Evolutionary conservation across 2,888 invertebrate species (phyloP).

Genomic region (Epinotia bilunana): DNA sequence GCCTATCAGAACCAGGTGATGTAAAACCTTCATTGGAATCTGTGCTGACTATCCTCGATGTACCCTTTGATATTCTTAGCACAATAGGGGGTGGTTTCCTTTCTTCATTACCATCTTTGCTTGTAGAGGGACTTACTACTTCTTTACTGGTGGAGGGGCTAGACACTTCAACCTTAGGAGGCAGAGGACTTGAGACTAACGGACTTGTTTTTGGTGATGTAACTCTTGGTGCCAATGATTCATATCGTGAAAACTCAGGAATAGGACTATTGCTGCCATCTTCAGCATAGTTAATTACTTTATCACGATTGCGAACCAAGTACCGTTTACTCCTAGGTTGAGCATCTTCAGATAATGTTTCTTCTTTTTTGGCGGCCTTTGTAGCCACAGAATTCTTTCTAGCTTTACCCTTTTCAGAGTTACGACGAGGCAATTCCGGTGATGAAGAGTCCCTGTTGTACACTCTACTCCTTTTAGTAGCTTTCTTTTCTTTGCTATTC

Average conservation of each 20-base stretch:
- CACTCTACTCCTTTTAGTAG: conserved; percentile 67
- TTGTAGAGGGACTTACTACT: conserved; percentile 76
- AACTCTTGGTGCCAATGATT: conserved; percentile 67
- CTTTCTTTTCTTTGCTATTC: conserved; percentile 73
- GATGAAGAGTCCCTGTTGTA: conserved; percentile 80
- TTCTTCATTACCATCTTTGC: conserved; percentile 78
- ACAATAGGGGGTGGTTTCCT: conserved; percentile 92
- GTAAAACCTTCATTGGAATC: conserved; percentile 86
- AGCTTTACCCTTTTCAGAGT: conserved; percentile 74
- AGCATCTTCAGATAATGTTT: conserved; percentile 66
- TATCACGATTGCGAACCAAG: conserved; percentile 83
- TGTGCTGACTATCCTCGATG: conserved; percentile 86
- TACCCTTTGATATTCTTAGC: conserved; percentile 92
- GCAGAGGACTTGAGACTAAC: conserved; percentile 69
- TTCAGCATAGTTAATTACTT: conserved; percentile 87
- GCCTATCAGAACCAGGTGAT: conserved; percentile 81
- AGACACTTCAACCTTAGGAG: conserved; percentile 69
- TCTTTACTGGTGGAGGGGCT: conserved; percentile 81
- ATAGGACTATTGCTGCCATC: conserved; percentile 84
- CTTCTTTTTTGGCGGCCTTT: conserved; percentile 79
- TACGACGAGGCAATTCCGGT: conserved; percentile 77
- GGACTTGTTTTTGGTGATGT: conserved; percentile 79
- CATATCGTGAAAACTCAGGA: conserved; percentile 76
- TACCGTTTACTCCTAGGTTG: conserved; percentile 82
- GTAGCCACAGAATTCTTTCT: conserved; percentile 74